phyloP scores from a whole-genome alignment of 2,113 vertebrate species.

The Alligator sinensis region DNA sequence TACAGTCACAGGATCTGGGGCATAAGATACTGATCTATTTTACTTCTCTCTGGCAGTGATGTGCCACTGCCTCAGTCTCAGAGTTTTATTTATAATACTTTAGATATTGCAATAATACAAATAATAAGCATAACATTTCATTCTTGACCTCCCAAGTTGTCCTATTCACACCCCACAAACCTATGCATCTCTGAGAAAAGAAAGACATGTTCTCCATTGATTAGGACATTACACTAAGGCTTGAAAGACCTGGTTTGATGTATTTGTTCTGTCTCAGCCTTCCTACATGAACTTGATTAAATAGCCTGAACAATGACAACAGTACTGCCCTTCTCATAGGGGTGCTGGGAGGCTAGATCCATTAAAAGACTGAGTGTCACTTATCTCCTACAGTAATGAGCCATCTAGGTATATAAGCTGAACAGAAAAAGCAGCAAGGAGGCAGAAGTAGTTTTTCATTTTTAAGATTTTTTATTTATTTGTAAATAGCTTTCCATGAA shows the following conservation, averaged over 20 bases:
- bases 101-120: not conserved
- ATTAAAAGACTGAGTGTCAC: not conserved
- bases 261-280: too few relatives aligned
- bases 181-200: not conserved
- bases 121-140: not conserved
- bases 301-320: not conserved
- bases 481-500: constrained; percentile 77
- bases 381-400: not conserved
- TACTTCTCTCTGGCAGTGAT: not conserved
- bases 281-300: not conserved
- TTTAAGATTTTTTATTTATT: not conserved
- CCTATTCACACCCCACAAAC: not conserved
- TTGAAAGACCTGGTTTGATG: not conserved
- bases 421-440: not conserved
- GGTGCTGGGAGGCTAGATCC: not conserved
- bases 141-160: not conserved
- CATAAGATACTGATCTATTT: not conserved
- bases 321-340: not conserved
- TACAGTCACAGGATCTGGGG: not conserved
- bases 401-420: too few relatives aligned
- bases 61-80: too few relatives aligned
- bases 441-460: not conserved
- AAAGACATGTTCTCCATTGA: not conserved
- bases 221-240: not conserved
- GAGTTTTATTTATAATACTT: not conserved